phyloP scores from a whole-genome alignment of 2,113 vertebrate genomes.

The Dromaius novaehollandiae region DNA sequence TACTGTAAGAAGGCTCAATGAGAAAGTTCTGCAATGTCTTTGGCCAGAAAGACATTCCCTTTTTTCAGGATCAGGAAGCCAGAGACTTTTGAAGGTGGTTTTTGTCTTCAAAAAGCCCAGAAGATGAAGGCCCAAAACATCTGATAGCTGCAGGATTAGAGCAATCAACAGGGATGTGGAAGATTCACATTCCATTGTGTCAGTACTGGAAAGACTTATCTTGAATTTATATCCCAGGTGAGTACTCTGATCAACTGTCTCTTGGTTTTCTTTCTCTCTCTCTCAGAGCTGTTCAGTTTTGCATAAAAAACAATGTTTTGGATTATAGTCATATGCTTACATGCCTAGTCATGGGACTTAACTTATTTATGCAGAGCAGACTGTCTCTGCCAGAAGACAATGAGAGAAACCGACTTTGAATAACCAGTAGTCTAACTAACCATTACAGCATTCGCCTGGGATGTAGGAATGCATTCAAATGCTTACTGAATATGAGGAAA shows the following conservation, averaged over 20 bases:
- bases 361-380: not conserved
- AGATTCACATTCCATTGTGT: not conserved
- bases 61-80: not conserved
- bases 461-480: fast-evolving
- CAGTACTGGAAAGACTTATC: not conserved
- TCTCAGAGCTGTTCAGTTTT: not conserved
- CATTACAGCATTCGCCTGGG: not conserved
- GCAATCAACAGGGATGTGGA: not conserved
- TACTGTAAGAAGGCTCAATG: not conserved
- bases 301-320: not conserved
- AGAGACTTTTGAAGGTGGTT: fast-evolving
- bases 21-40: not conserved
- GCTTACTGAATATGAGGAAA: not conserved
- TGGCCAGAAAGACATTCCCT: not conserved
- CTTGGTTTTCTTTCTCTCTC: not conserved
- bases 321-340: not conserved
- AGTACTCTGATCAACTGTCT: not conserved
- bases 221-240: not conserved
- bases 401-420: constrained; percentile 16
- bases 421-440: not conserved
- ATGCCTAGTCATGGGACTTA: not conserved
- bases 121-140: not conserved
- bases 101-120: not conserved
- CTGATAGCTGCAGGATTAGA: not conserved
- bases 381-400: not conserved